Percentiles rank a stretch among this genome's conserved stretches.
These are phyloP conservation scores for Heteropelma amictum DNA, from an alignment of 2,888 invertebrate genomes.

Conservation along the genomic window DNA sequence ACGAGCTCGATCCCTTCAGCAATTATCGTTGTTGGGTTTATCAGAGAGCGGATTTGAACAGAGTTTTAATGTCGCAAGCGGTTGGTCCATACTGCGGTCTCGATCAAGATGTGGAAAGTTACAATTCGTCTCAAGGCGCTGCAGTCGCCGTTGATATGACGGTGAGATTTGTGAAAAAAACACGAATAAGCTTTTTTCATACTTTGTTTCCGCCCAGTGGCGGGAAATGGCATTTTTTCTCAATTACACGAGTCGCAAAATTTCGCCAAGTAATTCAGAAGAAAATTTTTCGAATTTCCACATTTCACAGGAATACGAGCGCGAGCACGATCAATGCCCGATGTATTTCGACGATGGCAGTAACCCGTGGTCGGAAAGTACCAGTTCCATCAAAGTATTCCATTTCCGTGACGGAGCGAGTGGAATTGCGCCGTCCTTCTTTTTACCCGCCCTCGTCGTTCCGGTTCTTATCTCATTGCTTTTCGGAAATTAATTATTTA, in stretches of 20 bases:
- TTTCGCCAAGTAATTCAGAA: no score
- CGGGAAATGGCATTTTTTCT: no score
- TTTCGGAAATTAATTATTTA: conserved; percentile 19
- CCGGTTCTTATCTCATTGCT: conserved; percentile 9
- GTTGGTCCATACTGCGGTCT: conserved; percentile 95
- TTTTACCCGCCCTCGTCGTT: not conserved
- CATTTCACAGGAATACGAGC: conserved; percentile 74
- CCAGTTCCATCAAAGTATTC: conserved; percentile 87
- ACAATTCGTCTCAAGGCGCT: conserved; percentile 94
- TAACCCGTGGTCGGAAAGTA: conserved; percentile 89
- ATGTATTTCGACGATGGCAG: conserved; percentile 98
- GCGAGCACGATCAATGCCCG: conserved; percentile 93
- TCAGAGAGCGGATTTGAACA: conserved; percentile 95
- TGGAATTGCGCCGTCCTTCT: conserved; percentile 7
- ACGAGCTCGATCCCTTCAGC: conserved; percentile 96
- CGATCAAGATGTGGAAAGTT: conserved; percentile 93
- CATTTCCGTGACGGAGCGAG: conserved; percentile 79
- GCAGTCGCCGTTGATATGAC: conserved; percentile 94
- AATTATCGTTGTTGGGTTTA: conserved; percentile 99
- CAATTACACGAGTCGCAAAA: not conserved
- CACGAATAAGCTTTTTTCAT: no score
- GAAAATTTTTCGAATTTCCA: no score
- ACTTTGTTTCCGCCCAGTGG: no score
- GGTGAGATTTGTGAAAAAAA: conserved; percentile 75
- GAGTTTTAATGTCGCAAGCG: conserved; percentile 90